Base-by-base conservation (phyloP, 1,140 invertebrate genomes). In the Ostrea edulis region DNA sequence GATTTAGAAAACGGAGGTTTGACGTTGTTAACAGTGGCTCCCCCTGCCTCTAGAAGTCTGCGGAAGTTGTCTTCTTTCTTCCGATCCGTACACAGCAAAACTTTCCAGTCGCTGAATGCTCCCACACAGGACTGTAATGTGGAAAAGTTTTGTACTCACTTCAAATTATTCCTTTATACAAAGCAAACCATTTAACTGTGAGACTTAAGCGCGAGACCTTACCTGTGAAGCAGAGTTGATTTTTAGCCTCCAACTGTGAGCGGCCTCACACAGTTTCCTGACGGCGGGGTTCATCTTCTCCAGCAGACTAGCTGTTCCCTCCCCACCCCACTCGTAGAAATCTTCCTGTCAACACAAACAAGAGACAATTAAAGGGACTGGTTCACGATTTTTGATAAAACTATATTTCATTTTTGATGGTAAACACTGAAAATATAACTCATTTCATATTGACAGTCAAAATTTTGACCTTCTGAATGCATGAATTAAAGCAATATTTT, bases 41-140 rank as follows among this genome's bases (percentile, higher is more conserved):
- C 97, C 0, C 97, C 97, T 7, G 97, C 97, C 65, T 96, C 94
- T 52, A 98, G 95, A 0, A 98, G 95, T 87, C 97, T 95, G 12
- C 96, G 94, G 88, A 97, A 96, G 81, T 97, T 96, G 2, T 95
- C 95, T 55, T 96, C 95, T 88, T 96, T 96, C 2, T 96, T 96
- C 14, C 96, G 95, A 14, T 95, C 94, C n/a, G 96, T 95, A 90
- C 97, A 95, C n/a, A 98, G 93, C 17, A 98, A 94, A 1, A 97
- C 97, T 0, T 96, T 95, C 94, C 97, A 96, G 14, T 96, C 95
- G 8, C 95, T 92, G 93, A 97, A 98, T 2, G 97, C 96, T 20
- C 96, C 97, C 52, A 93, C 89, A 12, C 94, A 89, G 12, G 68
- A 77, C 68, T 77, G 25, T 20, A 20, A 14, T 17, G 17, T 17